Evolutionary conservation across 2,797 vertebrate species (phyloP), one percentile per base, ranked within the genome.

Genomic region (Chlorospingus flavigularis): DNA sequence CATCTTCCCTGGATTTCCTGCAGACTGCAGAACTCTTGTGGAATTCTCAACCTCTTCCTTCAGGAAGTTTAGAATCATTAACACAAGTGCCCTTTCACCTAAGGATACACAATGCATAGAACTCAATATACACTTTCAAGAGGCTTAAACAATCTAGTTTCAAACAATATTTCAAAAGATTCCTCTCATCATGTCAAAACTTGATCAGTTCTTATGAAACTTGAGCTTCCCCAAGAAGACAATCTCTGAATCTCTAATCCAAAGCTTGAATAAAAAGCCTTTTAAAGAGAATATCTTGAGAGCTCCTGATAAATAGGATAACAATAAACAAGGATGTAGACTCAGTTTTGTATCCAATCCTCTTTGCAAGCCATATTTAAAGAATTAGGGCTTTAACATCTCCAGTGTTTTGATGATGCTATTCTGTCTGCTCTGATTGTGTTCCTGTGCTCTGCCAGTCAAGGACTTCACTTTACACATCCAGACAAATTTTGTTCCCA

Each of bases 71-170:
- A 73, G 7, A 61, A 35, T 91, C 10, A 66, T 60, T 68, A 87
- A 50, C 48, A 82, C 17, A 43, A 14, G 5, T 40, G 21, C 15
- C 53, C 33, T 85, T 73, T 90, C 50, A 74, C 40, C 40, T 80
- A 60, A 57, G 40, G 63, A 57, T n/a, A 65, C 9, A 43, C 1
- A 5, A 83, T 12, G 33, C 0, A 0, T 9, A 50, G 1, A 87
- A 73, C 21, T 70, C 62, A 43, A 66, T 89, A 74, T 13, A 70
- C 4, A 55, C 30, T 79, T 83, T 67, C n/a, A 91, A 86, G 30
- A 77, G 9, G 11, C 43, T 82, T 70, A 80, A 83, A 89, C 10
- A 60, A 86, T 37, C 45, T 37, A 25, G 28, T 71, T 91, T 87
- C 55, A 94, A 94, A 92, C 1, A 7, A 76, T 72, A 24, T 60